Evolutionary conservation across 1,140 invertebrate species (phyloP), one percentile per base, ranked within the genome.

Genomic region (Ostrea denselamellosa): DNA sequence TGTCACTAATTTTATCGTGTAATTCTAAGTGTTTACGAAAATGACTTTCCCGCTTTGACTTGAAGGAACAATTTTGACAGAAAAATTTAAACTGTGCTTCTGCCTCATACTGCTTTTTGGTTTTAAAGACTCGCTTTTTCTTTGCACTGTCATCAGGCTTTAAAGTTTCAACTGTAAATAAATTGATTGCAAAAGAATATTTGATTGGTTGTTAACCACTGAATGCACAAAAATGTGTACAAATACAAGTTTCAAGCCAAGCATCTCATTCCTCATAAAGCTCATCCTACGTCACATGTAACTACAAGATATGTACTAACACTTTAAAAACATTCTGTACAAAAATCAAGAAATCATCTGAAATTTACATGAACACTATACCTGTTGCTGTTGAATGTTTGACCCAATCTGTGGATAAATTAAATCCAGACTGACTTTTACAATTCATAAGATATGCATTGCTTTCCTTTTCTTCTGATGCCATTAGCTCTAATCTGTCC

Each of bases 1-100:
- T 62, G 19, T 94, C 92, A 10, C 85, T 89, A 9, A 91, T 89
- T 22, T 86, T 91, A 85, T 94, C 93, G 88, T 95, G 95, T 8
- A 94, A 87, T 44, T 89, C 89, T 84, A 93, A 89, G 90, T 95
- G 95, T 83, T 93, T 94, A 7, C 71, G 22, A 58, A 92, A 94
- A 88, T 95, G 95, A 90, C 94, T 95, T 58, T 92, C 91, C 19
- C 95, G 90, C 81, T 94, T 95, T 17, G 92, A 93, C 86, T 94
- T 95, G 86, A 95, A 95, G 2, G 95, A 95, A 90, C 95, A 95
- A 17, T 91, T 85, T 9, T 92, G 88, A 88, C 95, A 95, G 81
- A 93, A 94, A 87, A 93, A 94, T 87, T 95, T 95, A 87, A 93
- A 95, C 8, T 92, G 91, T 9, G 91, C 88, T 14, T 89, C 54